A percentile compares a stretch with the other conserved stretches of the same genome.
Evolutionary conservation across 2,888 invertebrate species (phyloP).

Genomic region (Troglohyphantes excavatus): DNA sequence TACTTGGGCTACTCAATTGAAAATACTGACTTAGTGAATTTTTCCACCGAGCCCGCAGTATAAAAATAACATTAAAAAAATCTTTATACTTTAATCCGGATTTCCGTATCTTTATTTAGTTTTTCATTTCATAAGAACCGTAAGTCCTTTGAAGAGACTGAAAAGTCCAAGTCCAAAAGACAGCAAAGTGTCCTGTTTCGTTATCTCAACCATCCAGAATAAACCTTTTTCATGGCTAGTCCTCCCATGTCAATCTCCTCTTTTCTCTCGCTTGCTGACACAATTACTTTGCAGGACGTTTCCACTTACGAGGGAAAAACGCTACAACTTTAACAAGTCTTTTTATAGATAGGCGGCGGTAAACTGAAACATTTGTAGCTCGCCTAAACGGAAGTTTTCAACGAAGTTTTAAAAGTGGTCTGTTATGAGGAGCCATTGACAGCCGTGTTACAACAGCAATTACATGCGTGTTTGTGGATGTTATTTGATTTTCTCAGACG

Average conservation of each 20-base stretch:
- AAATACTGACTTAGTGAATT: too few species aligned
- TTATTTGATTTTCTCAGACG: too few species aligned
- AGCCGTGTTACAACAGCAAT: too few species aligned
- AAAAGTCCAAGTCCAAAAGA: background rate
- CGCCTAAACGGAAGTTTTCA: background rate
- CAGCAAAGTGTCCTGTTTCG: constrained; percentile 16
- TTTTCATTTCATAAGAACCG: too few species aligned
- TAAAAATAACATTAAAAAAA: too few species aligned
- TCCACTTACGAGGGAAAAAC: background rate
- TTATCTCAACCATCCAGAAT: constrained; percentile 41
- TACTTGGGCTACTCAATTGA: too few species aligned
- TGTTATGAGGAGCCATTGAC: too few species aligned
- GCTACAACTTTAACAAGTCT: background rate
- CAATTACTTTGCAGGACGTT: background rate
- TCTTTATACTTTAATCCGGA: too few species aligned
- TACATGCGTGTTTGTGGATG: too few species aligned
- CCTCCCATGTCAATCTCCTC: constrained; percentile 4
- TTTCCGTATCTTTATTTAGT: too few species aligned
- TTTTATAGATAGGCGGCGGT: background rate
- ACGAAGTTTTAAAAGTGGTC: background rate
- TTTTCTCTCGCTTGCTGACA: background rate
- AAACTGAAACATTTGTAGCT: constrained; percentile 3
- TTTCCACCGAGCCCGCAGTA: too few species aligned
- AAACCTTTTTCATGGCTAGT: constrained; percentile 20
- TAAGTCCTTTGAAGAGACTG: constrained; percentile 15